phyloP scores from a whole-genome alignment of 2,888 invertebrate species.

The Pachydiplax longipennis region DNA sequence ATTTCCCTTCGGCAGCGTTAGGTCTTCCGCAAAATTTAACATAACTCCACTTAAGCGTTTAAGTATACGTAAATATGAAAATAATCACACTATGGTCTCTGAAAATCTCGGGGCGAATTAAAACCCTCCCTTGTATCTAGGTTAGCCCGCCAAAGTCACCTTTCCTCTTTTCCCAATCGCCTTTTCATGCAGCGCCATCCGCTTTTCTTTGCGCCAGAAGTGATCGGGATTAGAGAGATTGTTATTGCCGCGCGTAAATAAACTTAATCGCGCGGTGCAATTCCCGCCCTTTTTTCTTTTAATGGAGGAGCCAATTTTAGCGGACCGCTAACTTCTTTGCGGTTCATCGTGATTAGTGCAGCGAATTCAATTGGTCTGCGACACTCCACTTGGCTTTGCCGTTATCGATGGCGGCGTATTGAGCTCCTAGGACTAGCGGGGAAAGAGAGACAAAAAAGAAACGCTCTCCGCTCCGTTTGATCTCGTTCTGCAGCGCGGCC shows the following conservation, averaged over 20 bases:
- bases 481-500: background rate
- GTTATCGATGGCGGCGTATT: constrained; percentile 25
- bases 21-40: too few species aligned
- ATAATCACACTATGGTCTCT: too few species aligned
- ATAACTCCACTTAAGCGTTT: too few species aligned
- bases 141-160: too few species aligned
- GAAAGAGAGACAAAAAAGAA: background rate
- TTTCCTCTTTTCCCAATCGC: too few species aligned
- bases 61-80: too few species aligned
- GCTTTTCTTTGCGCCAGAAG: background rate
- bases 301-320: constrained; percentile 32
- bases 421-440: constrained; percentile 14
- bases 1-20: too few species aligned
- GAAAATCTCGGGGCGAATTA: too few species aligned
- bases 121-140: too few species aligned
- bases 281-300: background rate
- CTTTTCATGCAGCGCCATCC: background rate
- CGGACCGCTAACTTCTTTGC: constrained; percentile 30
- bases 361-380: constrained; percentile 24
- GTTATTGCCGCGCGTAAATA: background rate
- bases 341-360: constrained; percentile 24
- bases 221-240: background rate
- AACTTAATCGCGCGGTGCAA: constrained; percentile 4
- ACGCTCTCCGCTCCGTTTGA: constrained; percentile 2
- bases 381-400: constrained; percentile 36